Percentiles rank a stretch among this genome's conserved stretches.
These are phyloP conservation scores for Cryptoprocta ferox DNA, from an alignment of 2,797 vertebrate species.

Conservation along the genomic window DNA sequence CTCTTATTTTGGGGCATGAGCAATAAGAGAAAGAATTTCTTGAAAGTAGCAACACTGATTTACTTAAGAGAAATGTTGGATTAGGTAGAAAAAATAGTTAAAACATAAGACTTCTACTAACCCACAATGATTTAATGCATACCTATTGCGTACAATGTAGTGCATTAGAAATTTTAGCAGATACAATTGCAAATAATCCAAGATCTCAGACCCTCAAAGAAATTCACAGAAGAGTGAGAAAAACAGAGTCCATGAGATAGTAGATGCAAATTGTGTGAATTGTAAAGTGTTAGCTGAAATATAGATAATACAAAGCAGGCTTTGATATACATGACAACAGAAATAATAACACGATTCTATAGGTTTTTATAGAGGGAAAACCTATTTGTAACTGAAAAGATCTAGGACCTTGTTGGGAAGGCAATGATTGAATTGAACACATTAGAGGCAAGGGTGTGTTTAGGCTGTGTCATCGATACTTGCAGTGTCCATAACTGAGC, in stretches of 20 bases:
- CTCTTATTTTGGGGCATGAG: background rate
- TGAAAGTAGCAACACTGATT: background rate
- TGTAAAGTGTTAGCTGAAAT: background rate
- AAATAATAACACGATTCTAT: background rate
- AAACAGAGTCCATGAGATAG: background rate
- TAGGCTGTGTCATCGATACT: background rate
- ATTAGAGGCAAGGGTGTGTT: background rate
- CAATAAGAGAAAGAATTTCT: conserved; percentile 1
- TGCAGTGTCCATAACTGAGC: background rate
- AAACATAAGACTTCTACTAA: background rate
- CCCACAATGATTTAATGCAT: background rate
- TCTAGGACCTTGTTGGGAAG: background rate
- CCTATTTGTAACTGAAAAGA: background rate
- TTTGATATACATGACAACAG: background rate
- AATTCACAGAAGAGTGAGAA: background rate
- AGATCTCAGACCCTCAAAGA: background rate
- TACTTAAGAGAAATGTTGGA: background rate
- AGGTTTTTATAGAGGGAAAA: background rate
- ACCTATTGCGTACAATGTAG: background rate
- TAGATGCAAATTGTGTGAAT: background rate
- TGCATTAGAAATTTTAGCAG: background rate
- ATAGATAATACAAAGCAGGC: background rate
- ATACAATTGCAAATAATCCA: background rate
- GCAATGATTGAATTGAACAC: background rate
- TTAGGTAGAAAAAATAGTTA: background rate